A percentile compares a stretch with the other conserved stretches of the same genome.
Conservation (phyloP, 2,888 invertebrate species). For the Lomographa bimaculata region DNA sequence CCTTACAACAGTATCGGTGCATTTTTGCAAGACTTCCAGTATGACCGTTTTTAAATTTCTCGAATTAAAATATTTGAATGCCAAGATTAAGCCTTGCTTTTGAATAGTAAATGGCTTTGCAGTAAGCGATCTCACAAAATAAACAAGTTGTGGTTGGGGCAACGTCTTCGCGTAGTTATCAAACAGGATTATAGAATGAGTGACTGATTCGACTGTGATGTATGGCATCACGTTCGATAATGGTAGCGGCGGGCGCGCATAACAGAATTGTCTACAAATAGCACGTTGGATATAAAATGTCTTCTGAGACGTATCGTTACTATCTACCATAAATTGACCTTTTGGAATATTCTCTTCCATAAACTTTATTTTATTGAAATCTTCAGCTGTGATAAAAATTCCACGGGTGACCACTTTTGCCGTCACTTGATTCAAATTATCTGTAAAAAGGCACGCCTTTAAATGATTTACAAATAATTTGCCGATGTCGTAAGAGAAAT, state of each 20-base stretch:
- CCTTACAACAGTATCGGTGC: conserved; percentile 51
- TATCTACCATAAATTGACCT: conserved; percentile 43
- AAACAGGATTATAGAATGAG: conserved; percentile 50
- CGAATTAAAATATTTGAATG: conserved; percentile 49
- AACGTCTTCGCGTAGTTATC: conserved; percentile 45
- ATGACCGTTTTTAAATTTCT: conserved; percentile 43
- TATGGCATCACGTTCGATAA: conserved; percentile 41
- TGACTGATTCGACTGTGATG: conserved; percentile 54
- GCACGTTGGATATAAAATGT: conserved; percentile 46
- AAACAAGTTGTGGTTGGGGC: no score
- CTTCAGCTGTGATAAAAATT: conserved; percentile 46
- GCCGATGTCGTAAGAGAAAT: conserved; percentile 17
- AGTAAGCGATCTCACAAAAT: conserved; percentile 46
- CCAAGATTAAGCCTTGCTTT: no score
- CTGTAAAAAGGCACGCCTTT: conserved; percentile 8
- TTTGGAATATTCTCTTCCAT: conserved; percentile 46
- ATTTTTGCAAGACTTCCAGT: conserved; percentile 44
- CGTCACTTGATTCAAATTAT: conserved; percentile 8
- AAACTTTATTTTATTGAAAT: conserved; percentile 39
- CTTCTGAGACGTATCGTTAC: conserved; percentile 34
- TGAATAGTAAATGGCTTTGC: conserved; percentile 52
- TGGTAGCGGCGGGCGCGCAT: conserved; percentile 53
- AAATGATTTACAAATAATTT: conserved; percentile 15
- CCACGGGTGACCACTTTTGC: conserved; percentile 37
- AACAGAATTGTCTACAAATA: conserved; percentile 48